A percentile compares a stretch with the other conserved stretches of the same genome.
Evolutionary conservation across 2,113 vertebrate species (phyloP).

Genomic region (Budorcas taxicolor): DNA sequence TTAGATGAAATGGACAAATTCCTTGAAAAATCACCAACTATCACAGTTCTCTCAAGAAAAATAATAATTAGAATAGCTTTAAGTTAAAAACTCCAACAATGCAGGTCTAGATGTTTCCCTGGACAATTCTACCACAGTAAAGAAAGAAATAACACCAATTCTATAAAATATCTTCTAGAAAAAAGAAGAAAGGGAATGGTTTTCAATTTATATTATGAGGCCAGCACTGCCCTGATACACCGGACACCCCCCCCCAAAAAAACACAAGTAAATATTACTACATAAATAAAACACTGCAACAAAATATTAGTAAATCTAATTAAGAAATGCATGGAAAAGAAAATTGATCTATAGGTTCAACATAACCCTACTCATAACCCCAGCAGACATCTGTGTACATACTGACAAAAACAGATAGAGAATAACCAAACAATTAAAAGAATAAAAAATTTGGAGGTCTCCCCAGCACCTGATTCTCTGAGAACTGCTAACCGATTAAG

Average conservation of each 20-base stretch:
- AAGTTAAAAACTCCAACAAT: constrained; percentile 9
- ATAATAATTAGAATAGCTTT: not conserved
- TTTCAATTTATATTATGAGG: not conserved
- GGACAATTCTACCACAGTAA: not conserved
- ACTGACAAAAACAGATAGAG: not conserved
- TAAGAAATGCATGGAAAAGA: not conserved
- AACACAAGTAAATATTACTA: not conserved
- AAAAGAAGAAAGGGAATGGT: not conserved
- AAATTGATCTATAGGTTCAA: not conserved
- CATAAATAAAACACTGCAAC: not conserved
- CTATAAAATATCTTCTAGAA: not conserved
- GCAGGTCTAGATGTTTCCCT: not conserved
- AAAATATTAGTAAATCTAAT: not conserved
- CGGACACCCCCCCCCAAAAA: not conserved
- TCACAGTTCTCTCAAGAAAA: not conserved
- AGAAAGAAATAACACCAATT: not conserved
- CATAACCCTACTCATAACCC: not conserved
- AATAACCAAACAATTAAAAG: constrained; percentile 9
- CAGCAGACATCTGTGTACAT: not conserved
- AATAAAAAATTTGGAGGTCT: not conserved
- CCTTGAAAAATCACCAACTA: not conserved
- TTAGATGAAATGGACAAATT: not conserved
- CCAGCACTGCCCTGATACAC: not conserved
- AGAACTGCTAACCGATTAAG: not conserved
- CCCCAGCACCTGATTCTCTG: not conserved